Evolutionary conservation across 2,888 invertebrate species (phyloP), one percentile per base, ranked within the genome.

Genomic region (Ceriagrion tenellum): DNA sequence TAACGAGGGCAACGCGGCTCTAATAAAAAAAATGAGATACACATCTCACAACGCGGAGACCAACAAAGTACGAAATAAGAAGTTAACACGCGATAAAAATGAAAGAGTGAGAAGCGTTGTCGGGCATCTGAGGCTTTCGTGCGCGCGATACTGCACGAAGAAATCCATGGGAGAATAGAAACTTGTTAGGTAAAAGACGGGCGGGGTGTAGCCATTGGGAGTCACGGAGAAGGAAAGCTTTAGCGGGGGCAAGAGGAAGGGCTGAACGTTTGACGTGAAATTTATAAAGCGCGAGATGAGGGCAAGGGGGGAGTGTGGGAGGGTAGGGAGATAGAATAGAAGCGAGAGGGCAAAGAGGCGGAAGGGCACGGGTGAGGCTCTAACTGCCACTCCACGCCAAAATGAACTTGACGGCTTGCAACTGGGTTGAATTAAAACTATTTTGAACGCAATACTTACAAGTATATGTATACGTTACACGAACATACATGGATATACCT

Each of bases 161-260:
- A 59, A 63, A 91, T 91, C 63, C 91, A 91, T 93, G 35, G 30
- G 93, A 93, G 93, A 55, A 93, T 93, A 69, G 69, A 69, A 93
- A 93, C 63, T 69, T 93, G 93, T 69, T 63, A 93, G 69, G 59
- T 55, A 63, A 91, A 63, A 40, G 59, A 91, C 40, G 23, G 35
- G 55, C 13, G 40, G 69, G 40, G 90, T 40, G 40, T 12, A 55
- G n/a, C 55, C 12, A 16, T 16, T 26, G 0, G 47, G 89, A 47
- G 93, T 16, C 40, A 40, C 30, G 63, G 63, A 40, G 3, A 69
- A 23, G 26, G 56, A 56, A 16, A n/a, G n/a, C n/a, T 8, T 16
- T 20, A 20, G 59, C 20, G 59, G 59, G 59, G 18, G 59, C 40
- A n/a, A 47, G 47, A 23, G 74, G 16, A 69, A 69, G 40, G n/a